Conservation (phyloP, 2,888 invertebrate genomes). For the Rhyacophila evoluta region DNA sequence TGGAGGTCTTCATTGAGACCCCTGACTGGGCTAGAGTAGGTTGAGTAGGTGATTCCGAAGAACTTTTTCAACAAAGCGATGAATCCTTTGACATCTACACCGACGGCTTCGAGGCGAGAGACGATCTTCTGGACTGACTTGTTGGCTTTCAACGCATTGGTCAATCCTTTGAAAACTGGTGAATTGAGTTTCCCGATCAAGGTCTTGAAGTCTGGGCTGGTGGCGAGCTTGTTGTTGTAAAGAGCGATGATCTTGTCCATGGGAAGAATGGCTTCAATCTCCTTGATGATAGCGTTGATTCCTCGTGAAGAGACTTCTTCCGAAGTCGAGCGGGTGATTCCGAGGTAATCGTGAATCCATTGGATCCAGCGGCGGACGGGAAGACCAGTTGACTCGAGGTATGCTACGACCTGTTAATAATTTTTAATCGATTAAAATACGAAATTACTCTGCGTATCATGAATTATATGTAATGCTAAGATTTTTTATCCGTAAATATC, state of each 20-base stretch:
- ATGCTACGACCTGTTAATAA: neutral
- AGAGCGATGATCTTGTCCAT: conserved; percentile 30
- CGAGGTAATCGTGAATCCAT: neutral
- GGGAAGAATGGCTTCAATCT: conserved; percentile 37
- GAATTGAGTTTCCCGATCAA: conserved; percentile 12
- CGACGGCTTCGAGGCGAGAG: neutral
- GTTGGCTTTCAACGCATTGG: neutral
- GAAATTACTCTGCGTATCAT: too few species aligned
- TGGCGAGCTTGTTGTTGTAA: neutral
- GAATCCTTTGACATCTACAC: neutral
- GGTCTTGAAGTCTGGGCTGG: conserved; percentile 26
- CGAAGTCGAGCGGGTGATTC: neutral
- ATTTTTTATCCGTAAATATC: too few species aligned
- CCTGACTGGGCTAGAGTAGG: neutral
- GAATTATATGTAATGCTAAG: neutral
- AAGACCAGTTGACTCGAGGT: neutral
- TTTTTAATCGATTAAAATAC: neutral
- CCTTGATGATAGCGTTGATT: conserved; percentile 16
- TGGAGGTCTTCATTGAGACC: conserved; percentile 2
- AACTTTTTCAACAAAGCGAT: neutral
- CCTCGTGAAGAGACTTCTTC: neutral
- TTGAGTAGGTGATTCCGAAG: neutral
- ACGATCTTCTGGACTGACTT: neutral
- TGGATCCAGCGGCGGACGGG: neutral
- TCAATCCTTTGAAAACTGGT: conserved; percentile 15